Percentiles rank a stretch among this genome's conserved stretches.
Evolutionary conservation across 2,797 vertebrate genomes (phyloP).

Genomic region (Gadopsis bispinosus): DNA sequence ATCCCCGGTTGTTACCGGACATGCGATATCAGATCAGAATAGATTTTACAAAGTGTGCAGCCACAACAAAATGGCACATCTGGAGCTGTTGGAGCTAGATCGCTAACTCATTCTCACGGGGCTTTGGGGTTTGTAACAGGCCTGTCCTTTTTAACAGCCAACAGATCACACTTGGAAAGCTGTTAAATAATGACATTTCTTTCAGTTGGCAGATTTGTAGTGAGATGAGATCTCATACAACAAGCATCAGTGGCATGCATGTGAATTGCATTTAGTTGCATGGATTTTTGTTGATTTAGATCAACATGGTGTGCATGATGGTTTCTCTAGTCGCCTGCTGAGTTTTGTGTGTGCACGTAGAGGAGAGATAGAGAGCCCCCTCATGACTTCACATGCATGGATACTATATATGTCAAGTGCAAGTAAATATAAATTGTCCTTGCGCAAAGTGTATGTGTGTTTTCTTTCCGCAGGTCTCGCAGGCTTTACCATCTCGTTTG

Average conservation of each 20-base stretch:
- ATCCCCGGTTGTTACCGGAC: slow-evolving; percentile 75
- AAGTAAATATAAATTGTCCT: slow-evolving; percentile 36
- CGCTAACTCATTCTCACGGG: slow-evolving; percentile 66
- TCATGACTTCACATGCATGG: slow-evolving; percentile 19
- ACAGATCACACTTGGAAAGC: slow-evolving; percentile 43
- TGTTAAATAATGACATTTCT: slow-evolving; percentile 42
- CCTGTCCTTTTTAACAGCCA: slow-evolving; percentile 49
- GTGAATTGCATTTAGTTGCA: slow-evolving; percentile 22
- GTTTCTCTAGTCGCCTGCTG: slow-evolving; percentile 38
- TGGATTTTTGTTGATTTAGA: slow-evolving; percentile 36
- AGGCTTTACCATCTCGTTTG: slow-evolving; percentile 63
- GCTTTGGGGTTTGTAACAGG: slow-evolving; percentile 39
- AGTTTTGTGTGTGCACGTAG: slow-evolving; percentile 19
- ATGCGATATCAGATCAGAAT: slow-evolving; percentile 70
- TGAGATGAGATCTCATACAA: slow-evolving; percentile 23
- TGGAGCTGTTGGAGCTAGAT: slow-evolving; percentile 67
- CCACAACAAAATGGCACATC: slow-evolving; percentile 74
- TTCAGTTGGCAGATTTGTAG: slow-evolving; percentile 33
- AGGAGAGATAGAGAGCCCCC: slow-evolving; percentile 10
- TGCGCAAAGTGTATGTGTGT: slow-evolving; percentile 42
- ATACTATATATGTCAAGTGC: slow-evolving; percentile 21
- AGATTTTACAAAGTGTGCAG: slow-evolving; percentile 68
- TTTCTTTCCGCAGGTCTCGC: slow-evolving; percentile 43
- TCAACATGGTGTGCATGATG: slow-evolving; percentile 21
- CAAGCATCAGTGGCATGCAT: slow-evolving; percentile 2